These are phyloP conservation scores for Drosophila bocqueti DNA, from an alignment of 1,140 invertebrate species.

Conservation along the genomic window DNA sequence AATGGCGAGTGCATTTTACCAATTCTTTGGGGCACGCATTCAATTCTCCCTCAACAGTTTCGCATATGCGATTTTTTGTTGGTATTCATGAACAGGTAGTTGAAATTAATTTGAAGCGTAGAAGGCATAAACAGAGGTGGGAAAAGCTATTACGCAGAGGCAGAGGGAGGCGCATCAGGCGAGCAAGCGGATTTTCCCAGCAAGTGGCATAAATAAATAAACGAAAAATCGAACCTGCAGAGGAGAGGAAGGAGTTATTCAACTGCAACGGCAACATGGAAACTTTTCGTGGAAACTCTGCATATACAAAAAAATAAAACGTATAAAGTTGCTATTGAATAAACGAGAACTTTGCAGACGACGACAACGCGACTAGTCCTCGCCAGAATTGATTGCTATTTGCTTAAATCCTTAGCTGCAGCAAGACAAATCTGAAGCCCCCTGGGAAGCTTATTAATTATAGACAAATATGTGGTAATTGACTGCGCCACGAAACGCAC, in stretches of 20 bases:
- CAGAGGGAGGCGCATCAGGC: not conserved
- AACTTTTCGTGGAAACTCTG: slow-evolving; percentile 13
- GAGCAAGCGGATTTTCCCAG: slow-evolving; percentile 22
- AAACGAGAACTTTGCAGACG: slow-evolving; percentile 45
- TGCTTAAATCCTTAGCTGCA: slow-evolving; percentile 27
- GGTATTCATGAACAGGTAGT: not conserved
- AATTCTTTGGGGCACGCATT: slow-evolving; percentile 13
- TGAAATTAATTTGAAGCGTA: slow-evolving; percentile 66
- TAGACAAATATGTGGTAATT: slow-evolving; percentile 80
- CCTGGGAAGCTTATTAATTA: slow-evolving; percentile 60
- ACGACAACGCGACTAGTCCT: not conserved
- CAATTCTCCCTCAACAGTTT: not conserved
- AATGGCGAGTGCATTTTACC: not conserved
- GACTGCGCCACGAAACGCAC: slow-evolving; percentile 44
- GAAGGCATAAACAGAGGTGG: slow-evolving; percentile 42
- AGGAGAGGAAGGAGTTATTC: slow-evolving; percentile 1
- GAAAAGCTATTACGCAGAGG: slow-evolving; percentile 15
- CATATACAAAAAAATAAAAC: not conserved
- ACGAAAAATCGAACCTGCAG: slow-evolving; percentile 41
- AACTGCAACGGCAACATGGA: slow-evolving; percentile 19
- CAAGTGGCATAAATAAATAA: slow-evolving; percentile 70
- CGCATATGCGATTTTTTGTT: not conserved
- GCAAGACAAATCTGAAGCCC: slow-evolving; percentile 23
- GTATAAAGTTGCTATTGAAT: slow-evolving; percentile 43
- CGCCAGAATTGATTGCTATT: slow-evolving; percentile 39